A percentile compares a stretch with the other conserved stretches of the same genome.
These are phyloP conservation scores for Halesus radiatus DNA, from an alignment of 1,140 invertebrate species.

Conservation along the genomic window DNA sequence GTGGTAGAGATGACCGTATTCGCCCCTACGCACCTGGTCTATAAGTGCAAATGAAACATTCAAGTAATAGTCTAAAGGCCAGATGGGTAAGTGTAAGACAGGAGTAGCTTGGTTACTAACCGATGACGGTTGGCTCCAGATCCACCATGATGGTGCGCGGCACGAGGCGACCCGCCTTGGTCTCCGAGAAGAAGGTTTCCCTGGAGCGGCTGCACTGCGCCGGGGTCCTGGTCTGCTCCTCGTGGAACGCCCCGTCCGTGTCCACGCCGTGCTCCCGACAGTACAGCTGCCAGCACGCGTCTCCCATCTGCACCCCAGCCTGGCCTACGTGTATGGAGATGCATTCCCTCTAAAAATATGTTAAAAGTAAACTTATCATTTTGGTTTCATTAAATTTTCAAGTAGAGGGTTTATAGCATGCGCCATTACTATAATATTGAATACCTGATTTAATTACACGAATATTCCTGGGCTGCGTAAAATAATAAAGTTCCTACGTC, in stretches of 20 bases:
- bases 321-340: constrained; percentile 88
- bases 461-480: too few relatives aligned
- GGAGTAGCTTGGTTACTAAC: constrained; percentile 59
- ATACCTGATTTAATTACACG: too few relatives aligned
- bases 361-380: too few relatives aligned
- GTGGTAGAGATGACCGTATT: constrained; percentile 75
- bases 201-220: constrained; percentile 67
- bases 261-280: constrained; percentile 88
- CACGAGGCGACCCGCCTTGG: constrained; percentile 80
- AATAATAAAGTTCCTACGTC: too few relatives aligned
- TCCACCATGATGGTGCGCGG: constrained; percentile 86
- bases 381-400: too few relatives aligned
- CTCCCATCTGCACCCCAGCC: constrained; percentile 90
- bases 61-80: too few relatives aligned
- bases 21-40: constrained; percentile 77
- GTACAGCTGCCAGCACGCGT: constrained; percentile 86
- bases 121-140: constrained; percentile 81
- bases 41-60: constrained; percentile 51
- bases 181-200: constrained; percentile 73
- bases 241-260: constrained; percentile 77
- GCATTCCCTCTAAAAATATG: constrained; percentile 74
- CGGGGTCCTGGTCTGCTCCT: constrained; percentile 59
- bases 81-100: too few relatives aligned
- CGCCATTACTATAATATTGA: too few relatives aligned
- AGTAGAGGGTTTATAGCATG: too few relatives aligned